phyloP scores from a whole-genome alignment of 2,797 vertebrate genomes.

The Enteromius fasciolatus region DNA sequence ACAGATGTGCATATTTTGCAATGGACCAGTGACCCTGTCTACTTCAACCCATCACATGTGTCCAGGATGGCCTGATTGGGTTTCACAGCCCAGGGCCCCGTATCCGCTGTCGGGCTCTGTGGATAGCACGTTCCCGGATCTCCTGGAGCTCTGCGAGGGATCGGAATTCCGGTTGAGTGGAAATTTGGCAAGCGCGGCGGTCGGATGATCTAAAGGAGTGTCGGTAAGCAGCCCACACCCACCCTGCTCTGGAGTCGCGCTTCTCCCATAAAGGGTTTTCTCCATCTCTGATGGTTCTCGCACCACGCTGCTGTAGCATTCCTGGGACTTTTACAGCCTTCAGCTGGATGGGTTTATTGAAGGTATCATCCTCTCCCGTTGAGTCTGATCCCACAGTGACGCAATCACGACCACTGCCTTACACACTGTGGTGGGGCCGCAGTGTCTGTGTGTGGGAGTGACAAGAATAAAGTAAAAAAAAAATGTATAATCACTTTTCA shows the following conservation, averaged over 20 bases:
- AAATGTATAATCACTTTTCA: neutral
- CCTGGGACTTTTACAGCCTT: conserved; percentile 52
- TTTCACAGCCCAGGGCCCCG: conserved; percentile 48
- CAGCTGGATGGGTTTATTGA: conserved; percentile 55
- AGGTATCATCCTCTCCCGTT: conserved; percentile 29
- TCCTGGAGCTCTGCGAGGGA: conserved; percentile 31
- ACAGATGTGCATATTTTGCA: conserved; percentile 45
- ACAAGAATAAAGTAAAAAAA: conserved; percentile 13
- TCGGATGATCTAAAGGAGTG: conserved; percentile 37
- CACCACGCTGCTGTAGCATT: conserved; percentile 34
- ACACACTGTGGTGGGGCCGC: conserved; percentile 3
- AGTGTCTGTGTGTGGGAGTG: conserved; percentile 30
- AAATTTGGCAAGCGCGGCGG: conserved; percentile 36
- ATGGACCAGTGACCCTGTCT: conserved; percentile 40
- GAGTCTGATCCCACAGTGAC: conserved; percentile 40
- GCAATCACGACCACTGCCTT: conserved; percentile 18
- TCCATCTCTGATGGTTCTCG: conserved; percentile 37
- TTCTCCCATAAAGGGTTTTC: conserved; percentile 45
- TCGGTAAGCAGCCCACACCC: conserved; percentile 32
- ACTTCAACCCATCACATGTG: conserved; percentile 40
- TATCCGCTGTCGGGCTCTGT: conserved; percentile 23
- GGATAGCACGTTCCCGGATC: conserved; percentile 40
- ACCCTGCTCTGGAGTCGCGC: conserved; percentile 2
- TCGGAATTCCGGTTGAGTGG: conserved; percentile 46
- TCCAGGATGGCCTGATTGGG: conserved; percentile 39